phyloP scores from a whole-genome alignment of 2,113 vertebrate species.

The Carettochelys insculpta region DNA sequence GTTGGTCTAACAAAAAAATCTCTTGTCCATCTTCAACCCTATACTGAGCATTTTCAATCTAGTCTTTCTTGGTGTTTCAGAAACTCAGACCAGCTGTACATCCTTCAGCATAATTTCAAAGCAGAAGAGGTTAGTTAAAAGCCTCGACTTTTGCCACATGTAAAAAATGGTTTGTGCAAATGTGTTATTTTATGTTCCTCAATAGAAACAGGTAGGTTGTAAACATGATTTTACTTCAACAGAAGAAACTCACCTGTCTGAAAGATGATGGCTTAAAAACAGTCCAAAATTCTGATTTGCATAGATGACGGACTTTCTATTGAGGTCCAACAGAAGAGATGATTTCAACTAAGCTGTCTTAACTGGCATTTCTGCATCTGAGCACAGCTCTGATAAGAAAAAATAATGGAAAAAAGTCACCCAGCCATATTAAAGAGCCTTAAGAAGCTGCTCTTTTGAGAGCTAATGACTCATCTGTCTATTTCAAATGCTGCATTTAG shows the following conservation, averaged over 20 bases:
- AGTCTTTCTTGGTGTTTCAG: background rate
- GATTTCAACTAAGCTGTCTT: background rate
- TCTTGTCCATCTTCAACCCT: background rate
- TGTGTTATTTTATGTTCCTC: conserved; percentile 6
- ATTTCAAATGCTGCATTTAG: background rate
- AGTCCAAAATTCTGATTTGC: background rate
- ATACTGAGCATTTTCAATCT: background rate
- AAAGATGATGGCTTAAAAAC: background rate
- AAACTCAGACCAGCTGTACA: background rate
- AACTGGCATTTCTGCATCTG: background rate
- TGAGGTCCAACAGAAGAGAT: background rate
- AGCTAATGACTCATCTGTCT: fast-evolving
- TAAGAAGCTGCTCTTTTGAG: background rate
- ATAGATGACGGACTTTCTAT: background rate
- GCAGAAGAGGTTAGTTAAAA: background rate
- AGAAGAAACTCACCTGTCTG: background rate
- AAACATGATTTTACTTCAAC: conserved; percentile 23
- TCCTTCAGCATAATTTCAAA: background rate
- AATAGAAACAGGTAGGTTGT: background rate
- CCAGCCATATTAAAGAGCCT: background rate
- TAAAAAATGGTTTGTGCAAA: conserved; percentile 1
- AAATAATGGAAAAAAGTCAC: background rate
- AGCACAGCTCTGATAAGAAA: background rate
- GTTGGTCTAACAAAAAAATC: background rate
- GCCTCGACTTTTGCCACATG: background rate